Evolutionary conservation across 2,113 vertebrate species (phyloP), one percentile per base, ranked within the genome.

Genomic region (Oncorhynchus keta): DNA sequence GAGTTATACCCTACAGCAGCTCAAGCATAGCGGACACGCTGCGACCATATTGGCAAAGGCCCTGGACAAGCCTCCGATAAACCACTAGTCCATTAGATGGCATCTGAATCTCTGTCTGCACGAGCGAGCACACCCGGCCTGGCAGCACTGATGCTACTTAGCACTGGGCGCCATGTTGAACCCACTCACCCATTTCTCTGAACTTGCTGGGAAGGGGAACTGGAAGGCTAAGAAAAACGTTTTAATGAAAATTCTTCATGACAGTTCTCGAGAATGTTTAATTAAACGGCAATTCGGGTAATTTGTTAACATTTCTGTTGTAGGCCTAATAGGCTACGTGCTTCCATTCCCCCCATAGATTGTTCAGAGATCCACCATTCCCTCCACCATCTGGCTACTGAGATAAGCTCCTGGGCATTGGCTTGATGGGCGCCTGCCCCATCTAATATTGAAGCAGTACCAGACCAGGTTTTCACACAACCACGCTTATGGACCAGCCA

Each of bases 81-180:
- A 78, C 66, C 48, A 61, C 32, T 22, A 76, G 49, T 67, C 59
- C 76, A 82, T 35, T 76, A 72, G 76, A 57, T 68, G 51, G 39
- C 39, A 45, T 45, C 39, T 45, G 39, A 45, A 45, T 45, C 39
- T 2, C 45, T 62, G 57, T 69, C 69, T 11, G 59, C 8, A 7
- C 59, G 59, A 55, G 14, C 3, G 14, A 18, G 51, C 51, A 55
- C 12, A 5, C 59, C 9, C 22, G 12, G n/a, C n/a, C 26, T 13
- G n/a, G 30, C 32, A 30, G 32, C 26, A 32, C 51, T 70, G 66
- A n/a, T 64, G 14, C 49, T 65, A 35, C 13, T 7, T 16, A 4
- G 65, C 30, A 30, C 30, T 14, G 2, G 14, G 1, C 32, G 26
- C 3, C 65, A 30, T 30, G 26, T 9, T 32, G 26, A 22, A 67